Evolutionary conservation across 2,113 vertebrate species (phyloP).

Genomic region (Brachypteracias leptosomus): DNA sequence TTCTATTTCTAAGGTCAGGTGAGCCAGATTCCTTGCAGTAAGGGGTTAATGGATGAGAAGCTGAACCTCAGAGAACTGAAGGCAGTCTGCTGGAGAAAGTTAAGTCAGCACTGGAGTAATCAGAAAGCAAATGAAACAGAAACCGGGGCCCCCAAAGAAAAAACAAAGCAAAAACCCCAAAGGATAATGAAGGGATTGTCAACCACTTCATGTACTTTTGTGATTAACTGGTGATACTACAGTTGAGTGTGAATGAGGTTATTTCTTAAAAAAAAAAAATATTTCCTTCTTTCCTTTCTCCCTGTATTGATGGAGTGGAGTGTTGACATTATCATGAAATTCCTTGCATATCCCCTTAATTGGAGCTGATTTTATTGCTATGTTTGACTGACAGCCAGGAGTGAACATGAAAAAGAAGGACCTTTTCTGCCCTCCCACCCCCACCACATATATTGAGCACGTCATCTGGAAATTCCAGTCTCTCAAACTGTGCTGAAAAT

Average conservation of each 20-base stretch:
- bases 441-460: background rate
- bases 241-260: background rate
- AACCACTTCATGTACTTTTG: slow-evolving; percentile 3
- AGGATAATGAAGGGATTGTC: slow-evolving; percentile 45
- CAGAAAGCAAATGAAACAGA: slow-evolving; percentile 63
- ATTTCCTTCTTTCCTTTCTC: background rate
- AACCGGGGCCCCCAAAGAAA: slow-evolving; percentile 15
- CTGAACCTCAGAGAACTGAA: background rate
- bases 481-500: slow-evolving; percentile 1
- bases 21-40: background rate
- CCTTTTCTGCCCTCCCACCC: background rate
- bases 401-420: slow-evolving; percentile 31
- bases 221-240: slow-evolving; percentile 42
- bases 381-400: slow-evolving; percentile 60
- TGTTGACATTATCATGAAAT: slow-evolving; percentile 52
- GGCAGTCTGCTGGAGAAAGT: slow-evolving; percentile 39
- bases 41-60: slow-evolving; percentile 49
- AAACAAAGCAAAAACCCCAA: slow-evolving; percentile 15
- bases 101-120: slow-evolving; percentile 45
- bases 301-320: slow-evolving; percentile 7
- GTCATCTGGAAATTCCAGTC: slow-evolving; percentile 30
- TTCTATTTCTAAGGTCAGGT: background rate
- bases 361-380: slow-evolving; percentile 60
- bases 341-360: slow-evolving; percentile 62
- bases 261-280: background rate